Evolutionary conservation across 2,797 vertebrate genomes (phyloP).

Genomic region (Myiotriccus ornatus): DNA sequence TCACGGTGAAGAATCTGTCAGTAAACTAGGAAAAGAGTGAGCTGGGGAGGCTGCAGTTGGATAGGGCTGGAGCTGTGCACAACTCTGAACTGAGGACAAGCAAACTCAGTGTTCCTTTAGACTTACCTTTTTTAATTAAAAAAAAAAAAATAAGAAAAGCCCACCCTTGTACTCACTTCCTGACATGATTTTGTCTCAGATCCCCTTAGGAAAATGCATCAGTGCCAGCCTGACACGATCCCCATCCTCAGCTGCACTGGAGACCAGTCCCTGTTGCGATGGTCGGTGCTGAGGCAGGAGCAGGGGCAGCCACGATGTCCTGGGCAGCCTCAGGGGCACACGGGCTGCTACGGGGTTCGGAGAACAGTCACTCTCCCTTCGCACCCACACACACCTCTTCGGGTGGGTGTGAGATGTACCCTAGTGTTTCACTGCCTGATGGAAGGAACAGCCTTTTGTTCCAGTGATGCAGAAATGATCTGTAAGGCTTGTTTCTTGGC

Average conservation of each 20-base stretch:
- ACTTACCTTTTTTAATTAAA: neutral
- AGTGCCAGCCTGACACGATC: neutral
- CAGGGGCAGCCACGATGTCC: neutral
- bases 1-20: neutral
- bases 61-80: neutral
- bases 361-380: neutral
- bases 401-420: neutral
- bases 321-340: neutral
- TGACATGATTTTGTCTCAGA: neutral
- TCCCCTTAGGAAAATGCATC: neutral
- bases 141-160: neutral
- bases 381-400: neutral
- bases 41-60: neutral
- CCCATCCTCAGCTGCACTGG: neutral
- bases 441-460: neutral
- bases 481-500: slow-evolving; percentile 8
- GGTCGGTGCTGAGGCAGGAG: neutral
- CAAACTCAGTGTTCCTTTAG: neutral
- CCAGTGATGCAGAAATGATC: neutral
- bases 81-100: neutral
- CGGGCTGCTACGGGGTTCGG: accelerated
- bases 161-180: neutral
- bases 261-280: neutral
- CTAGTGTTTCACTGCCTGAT: neutral
- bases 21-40: neutral